A percentile compares a stretch with the other conserved stretches of the same genome.
These are phyloP conservation scores for Eulithis testata DNA, from an alignment of 2,888 invertebrate genomes.

Conservation along the genomic window DNA sequence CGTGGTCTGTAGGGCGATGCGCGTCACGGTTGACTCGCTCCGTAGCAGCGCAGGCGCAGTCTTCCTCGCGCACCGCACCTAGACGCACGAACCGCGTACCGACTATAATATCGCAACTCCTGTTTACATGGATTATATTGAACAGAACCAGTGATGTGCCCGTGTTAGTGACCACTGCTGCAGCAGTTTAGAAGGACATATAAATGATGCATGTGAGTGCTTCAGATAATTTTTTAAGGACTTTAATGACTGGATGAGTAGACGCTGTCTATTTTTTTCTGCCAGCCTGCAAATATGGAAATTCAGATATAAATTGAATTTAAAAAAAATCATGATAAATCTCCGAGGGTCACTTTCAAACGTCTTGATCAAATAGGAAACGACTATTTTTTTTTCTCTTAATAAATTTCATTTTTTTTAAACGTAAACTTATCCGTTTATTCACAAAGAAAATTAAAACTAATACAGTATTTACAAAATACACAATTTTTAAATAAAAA, in stretches of 20 bases:
- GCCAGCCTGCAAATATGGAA: too few relatives aligned
- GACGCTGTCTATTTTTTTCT: not conserved
- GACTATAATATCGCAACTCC: constrained; percentile 59
- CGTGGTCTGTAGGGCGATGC: constrained; percentile 24
- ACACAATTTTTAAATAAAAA: too few relatives aligned
- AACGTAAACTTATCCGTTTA: too few relatives aligned
- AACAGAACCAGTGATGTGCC: constrained; percentile 64
- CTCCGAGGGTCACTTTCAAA: too few relatives aligned
- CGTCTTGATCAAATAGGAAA: too few relatives aligned
- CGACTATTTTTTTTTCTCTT: not conserved
- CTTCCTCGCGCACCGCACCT: constrained; percentile 41
- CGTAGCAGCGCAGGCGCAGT: constrained; percentile 38
- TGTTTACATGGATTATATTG: constrained; percentile 44
- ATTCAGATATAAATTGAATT: too few relatives aligned
- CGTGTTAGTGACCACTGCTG: constrained; percentile 65
- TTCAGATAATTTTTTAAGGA: constrained; percentile 9
- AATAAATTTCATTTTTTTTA: too few relatives aligned
- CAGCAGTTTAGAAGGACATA: constrained; percentile 54
- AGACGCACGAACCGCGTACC: constrained; percentile 44
- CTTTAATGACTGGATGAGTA: not conserved
- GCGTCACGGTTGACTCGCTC: constrained; percentile 19
- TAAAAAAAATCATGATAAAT: too few relatives aligned
- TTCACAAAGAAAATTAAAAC: too few relatives aligned
- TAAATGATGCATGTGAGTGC: constrained; percentile 79
- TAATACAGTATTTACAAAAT: too few relatives aligned